Evolutionary conservation across 2,888 invertebrate genomes (phyloP), one percentile per base, ranked within the genome.

Genomic region (Zygothrica quintamaculata): DNA sequence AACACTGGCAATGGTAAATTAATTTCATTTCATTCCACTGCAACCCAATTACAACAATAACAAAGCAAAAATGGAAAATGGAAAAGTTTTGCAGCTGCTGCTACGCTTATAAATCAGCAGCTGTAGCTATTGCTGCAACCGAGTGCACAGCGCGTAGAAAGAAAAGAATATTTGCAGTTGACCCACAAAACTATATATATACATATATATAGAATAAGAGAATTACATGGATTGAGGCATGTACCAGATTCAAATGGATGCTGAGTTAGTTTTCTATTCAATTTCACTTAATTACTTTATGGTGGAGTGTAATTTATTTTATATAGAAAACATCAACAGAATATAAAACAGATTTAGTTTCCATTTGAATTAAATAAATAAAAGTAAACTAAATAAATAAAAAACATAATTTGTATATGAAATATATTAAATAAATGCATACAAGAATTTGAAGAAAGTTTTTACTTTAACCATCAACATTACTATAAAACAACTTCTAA

Each of bases 1-100:
- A 69, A 47, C 73, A 75, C 72, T 44, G 56, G 69, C 65, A 79
- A 86, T 75, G 60, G 55, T 56, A 79, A 80, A 84, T 79, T 86
- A 86, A 77, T 84, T 86, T 86, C 73, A 68, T 76, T 84, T 61
- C 46, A 43, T 66, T 31, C 15, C 15, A 42, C 37, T 64, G 40
- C 51, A 53, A 40, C 15, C 29, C 55, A 43, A 56, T 44, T 44
- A 29, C 50, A 64, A 4, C 13, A 47, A 16, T 26, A 26, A 25
- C 26, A 34, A 37, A 46, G 11, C 39, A 16, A 34, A 36, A 40
- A n/a, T 39, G 15, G 13, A 34, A 37, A 18, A 8, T 18, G 16
- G 25, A n/a, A 43, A 26, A 64, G 40, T 36, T 13, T 12, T 18
- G 8, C 18, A 47, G 37, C 47, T 58, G 47, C 43, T 62, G 61